These are phyloP conservation scores for Melanotaenia parkinsoni DNA, from an alignment of 2,797 vertebrate genomes.

Conservation along the genomic window DNA sequence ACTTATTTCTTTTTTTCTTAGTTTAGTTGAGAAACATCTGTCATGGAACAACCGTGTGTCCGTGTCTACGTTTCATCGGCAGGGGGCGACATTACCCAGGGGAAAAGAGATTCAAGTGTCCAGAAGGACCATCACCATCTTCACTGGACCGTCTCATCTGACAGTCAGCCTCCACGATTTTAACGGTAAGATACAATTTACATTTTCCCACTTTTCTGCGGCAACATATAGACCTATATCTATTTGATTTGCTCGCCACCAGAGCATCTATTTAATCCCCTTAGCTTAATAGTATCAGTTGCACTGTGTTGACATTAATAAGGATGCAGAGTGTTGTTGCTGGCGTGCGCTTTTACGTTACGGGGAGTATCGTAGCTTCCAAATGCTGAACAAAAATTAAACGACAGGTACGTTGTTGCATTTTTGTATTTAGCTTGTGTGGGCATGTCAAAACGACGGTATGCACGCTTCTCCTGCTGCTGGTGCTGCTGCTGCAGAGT, in stretches of 20 bases:
- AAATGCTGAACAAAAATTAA: slow-evolving; percentile 29
- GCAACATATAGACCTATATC: neutral
- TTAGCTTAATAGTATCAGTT: slow-evolving; percentile 34
- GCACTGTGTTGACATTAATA: slow-evolving; percentile 34
- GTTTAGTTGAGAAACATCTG: neutral
- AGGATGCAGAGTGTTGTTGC: slow-evolving; percentile 41
- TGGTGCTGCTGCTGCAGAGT: slow-evolving; percentile 46
- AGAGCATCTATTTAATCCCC: slow-evolving; percentile 2
- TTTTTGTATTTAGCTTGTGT: slow-evolving; percentile 4
- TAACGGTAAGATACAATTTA: slow-evolving; percentile 71
- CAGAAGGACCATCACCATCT: slow-evolving; percentile 62
- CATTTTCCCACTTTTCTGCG: neutral
- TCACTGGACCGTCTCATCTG: slow-evolving; percentile 71
- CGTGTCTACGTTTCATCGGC: slow-evolving; percentile 9
- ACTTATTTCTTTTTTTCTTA: no score
- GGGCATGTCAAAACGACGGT: slow-evolving; percentile 30
- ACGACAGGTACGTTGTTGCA: slow-evolving; percentile 56
- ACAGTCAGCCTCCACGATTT: slow-evolving; percentile 59
- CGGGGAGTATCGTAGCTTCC: slow-evolving; percentile 39
- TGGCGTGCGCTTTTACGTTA: slow-evolving; percentile 38
- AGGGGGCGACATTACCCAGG: slow-evolving; percentile 58
- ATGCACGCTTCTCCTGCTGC: slow-evolving; percentile 36
- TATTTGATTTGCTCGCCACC: neutral
- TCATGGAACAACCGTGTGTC: neutral
- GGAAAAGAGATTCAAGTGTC: slow-evolving; percentile 13